phyloP scores from a whole-genome alignment of 2,797 vertebrate genomes.

The Hyperoplus immaculatus region DNA sequence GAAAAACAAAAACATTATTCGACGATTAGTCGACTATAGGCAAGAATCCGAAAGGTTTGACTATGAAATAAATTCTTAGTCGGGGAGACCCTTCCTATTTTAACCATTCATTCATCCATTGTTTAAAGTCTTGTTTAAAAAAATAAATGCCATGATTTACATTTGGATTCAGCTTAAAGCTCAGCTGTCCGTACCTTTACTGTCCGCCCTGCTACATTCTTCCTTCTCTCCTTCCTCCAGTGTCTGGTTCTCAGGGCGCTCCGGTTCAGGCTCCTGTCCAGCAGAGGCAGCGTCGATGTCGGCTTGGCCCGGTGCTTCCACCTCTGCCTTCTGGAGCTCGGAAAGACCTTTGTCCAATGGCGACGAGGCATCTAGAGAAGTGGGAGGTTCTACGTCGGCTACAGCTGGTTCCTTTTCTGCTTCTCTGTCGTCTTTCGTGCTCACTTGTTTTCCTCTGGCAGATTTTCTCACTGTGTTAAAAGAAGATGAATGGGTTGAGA shows the following conservation, averaged over 20 bases:
- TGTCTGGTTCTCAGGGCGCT: background rate
- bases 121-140: too few relatives aligned
- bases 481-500: background rate
- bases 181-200: slow-evolving; percentile 38
- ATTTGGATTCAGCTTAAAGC: too few relatives aligned
- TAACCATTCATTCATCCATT: background rate
- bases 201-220: background rate
- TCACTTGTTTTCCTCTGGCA: slow-evolving; percentile 30
- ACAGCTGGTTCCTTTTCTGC: slow-evolving; percentile 1
- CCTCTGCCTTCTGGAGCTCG: slow-evolving; percentile 6
- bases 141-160: too few relatives aligned
- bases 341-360: background rate
- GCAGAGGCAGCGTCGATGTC: background rate
- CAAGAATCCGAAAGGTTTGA: too few relatives aligned
- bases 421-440: background rate
- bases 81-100: too few relatives aligned
- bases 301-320: background rate
- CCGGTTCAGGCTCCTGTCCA: background rate
- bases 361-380: background rate
- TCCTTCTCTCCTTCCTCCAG: slow-evolving; percentile 12
- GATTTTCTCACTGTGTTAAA: slow-evolving; percentile 66
- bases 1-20: too few relatives aligned
- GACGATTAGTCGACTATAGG: too few relatives aligned
- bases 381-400: background rate
- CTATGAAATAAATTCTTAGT: too few relatives aligned